These are phyloP conservation scores for Anguilla obscura DNA, from an alignment of 2,797 vertebrate genomes.

Conservation along the genomic window DNA sequence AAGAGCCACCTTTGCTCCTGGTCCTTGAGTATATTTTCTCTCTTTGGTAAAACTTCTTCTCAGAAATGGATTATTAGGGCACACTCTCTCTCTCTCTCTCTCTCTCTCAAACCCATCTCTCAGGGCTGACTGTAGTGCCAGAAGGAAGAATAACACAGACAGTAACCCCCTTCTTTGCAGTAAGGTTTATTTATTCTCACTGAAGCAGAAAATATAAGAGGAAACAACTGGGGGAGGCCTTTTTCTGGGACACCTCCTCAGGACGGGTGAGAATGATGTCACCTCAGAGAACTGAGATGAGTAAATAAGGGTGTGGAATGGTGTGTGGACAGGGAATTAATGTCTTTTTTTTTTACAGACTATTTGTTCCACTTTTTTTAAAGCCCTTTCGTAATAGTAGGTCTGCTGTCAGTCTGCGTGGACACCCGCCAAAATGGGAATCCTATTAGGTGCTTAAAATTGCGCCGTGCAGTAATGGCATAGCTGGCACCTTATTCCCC, in stretches of 20 bases:
- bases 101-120: neutral
- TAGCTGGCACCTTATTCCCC: neutral
- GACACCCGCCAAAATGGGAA: neutral
- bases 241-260: slow-evolving; percentile 14
- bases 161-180: neutral
- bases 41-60: neutral
- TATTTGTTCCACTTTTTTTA: neutral
- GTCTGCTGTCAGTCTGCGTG: neutral
- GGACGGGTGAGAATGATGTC: neutral
- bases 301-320: neutral
- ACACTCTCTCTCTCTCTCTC: neutral
- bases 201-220: neutral
- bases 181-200: slow-evolving; percentile 19
- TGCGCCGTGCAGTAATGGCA: neutral
- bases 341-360: neutral
- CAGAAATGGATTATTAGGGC: neutral
- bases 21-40: neutral
- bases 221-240: neutral
- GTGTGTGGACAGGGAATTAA: neutral
- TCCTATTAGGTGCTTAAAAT: neutral
- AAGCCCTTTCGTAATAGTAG: neutral
- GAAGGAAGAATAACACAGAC: neutral
- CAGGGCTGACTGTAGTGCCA: neutral
- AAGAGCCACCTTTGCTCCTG: neutral
- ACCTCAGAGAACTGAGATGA: neutral